Base-by-base conservation (phyloP, 2,797 vertebrate genomes). In the Pachyuromys duprasi region DNA sequence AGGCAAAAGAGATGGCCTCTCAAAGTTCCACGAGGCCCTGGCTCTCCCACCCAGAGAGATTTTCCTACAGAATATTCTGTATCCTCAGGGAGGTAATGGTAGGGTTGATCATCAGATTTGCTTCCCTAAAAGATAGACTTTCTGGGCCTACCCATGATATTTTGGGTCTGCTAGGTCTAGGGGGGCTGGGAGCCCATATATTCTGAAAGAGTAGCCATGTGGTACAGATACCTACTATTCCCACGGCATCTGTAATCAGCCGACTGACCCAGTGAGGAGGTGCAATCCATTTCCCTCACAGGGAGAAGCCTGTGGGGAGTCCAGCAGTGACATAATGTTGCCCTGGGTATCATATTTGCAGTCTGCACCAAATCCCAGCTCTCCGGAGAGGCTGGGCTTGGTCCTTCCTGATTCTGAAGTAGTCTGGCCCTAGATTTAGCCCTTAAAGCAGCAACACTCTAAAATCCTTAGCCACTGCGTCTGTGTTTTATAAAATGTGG, bases 271-370 rank as follows among this genome's bases (percentile, higher is more conserved):
- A 79, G 74, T 26, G 49, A 93, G 18, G 93, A 92, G 65, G n/a
- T 26, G 63, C 39, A 57, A 72, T 94, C 96, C 93, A 76, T 97
- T 93, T 94, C 88, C 94, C 90, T 90, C 69, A 88, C 81, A 3
- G 26, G 9, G 24, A 87, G 75, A 81, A 78, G 63, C 33, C 79
- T 78, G 26, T 72, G 45, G 72, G 90, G 63, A 92, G 83, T 78
- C 84, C 78, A 76, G 93, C 49, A 7, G 8, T 57, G 96, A 83
- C 76, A 26, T 5, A 81, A 49, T 2, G 3, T 65, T 69, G 70
- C 22, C 0, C 24, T 26, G 17, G 17, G 28, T 65, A 31, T 63
- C 72, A 36, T 6, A 65, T 86, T 83, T 94, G 86, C 65, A 90
- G 92, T 80, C 69, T 91, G 84, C 26, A 36, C 65, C 39, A 49